phyloP scores from a whole-genome alignment of 2,113 vertebrate genomes.

The Microtus ochrogaster region DNA sequence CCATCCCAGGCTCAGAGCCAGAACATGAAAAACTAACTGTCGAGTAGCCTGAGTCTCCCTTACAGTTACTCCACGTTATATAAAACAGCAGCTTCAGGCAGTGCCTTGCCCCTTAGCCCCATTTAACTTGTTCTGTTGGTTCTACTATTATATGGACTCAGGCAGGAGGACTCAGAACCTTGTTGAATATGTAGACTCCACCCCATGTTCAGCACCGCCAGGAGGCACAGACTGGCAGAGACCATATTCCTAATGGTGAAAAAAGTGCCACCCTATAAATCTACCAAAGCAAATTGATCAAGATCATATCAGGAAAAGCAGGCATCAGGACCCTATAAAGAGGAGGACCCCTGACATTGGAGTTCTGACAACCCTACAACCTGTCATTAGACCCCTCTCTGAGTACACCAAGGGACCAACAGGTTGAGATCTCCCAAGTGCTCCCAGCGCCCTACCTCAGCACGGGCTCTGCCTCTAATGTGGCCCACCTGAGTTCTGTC shows the following conservation, averaged over 20 bases:
- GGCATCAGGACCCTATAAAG: not conserved
- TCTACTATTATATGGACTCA: not conserved
- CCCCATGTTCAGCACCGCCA: not conserved
- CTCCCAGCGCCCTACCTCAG: not conserved
- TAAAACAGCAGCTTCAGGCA: not conserved
- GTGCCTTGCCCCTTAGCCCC: no score
- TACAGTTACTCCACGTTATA: not conserved
- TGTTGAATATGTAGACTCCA: no score
- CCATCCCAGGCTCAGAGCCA: not conserved
- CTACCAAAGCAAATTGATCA: not conserved
- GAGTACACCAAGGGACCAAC: not conserved
- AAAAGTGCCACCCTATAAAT: not conserved
- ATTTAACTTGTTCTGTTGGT: no score
- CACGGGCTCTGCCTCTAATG: not conserved
- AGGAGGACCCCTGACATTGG: not conserved
- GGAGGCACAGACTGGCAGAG: not conserved
- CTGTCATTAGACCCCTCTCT: not conserved
- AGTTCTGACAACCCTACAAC: not conserved
- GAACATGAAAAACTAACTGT: not conserved
- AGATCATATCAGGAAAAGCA: not conserved
- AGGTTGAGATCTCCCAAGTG: not conserved
- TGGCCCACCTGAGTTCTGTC: not conserved
- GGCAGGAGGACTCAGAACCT: not conserved
- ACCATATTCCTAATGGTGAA: not conserved
- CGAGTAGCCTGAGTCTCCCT: not conserved